phyloP scores from a whole-genome alignment of 2,113 vertebrate genomes.

The Tychaedon coryphoeus region DNA sequence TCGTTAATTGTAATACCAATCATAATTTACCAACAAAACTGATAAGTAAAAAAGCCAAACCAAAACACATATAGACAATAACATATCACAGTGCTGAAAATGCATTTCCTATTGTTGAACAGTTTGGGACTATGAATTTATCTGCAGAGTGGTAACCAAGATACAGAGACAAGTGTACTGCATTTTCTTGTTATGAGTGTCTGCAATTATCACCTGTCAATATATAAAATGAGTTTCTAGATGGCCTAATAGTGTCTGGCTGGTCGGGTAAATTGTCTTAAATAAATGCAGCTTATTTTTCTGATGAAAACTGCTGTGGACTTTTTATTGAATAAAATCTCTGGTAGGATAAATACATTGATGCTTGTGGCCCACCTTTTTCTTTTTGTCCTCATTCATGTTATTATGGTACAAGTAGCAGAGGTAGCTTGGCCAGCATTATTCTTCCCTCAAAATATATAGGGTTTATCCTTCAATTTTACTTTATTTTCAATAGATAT shows the following conservation, averaged over 20 bases:
- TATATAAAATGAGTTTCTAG: background rate
- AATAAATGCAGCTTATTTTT: background rate
- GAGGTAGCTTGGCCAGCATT: background rate
- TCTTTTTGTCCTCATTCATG: background rate
- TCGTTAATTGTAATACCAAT: background rate
- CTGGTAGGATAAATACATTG: background rate
- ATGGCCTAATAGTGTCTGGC: background rate
- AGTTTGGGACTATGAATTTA: background rate
- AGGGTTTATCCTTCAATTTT: background rate
- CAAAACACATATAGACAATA: background rate
- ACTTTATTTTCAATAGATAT: background rate
- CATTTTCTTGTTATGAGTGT: background rate
- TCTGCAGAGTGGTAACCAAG: background rate
- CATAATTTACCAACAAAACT: background rate
- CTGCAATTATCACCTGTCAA: background rate
- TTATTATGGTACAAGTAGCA: background rate
- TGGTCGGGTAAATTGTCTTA: background rate
- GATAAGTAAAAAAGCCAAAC: background rate
- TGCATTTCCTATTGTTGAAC: background rate
- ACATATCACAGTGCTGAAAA: background rate
- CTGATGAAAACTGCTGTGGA: background rate
- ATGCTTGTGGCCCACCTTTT: background rate
- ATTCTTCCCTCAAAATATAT: background rate
- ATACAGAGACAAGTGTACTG: background rate
- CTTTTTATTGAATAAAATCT: background rate